A percentile compares a stretch with the other conserved stretches of the same genome.
phyloP scores from a whole-genome alignment of 2,113 vertebrate species.

The Sus scrofa region T2T-Sscrofa CM000823.6:40922501-40923000 shows the following conservation, averaged over 20 bases:
- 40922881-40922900: not conserved
- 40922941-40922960: slow-evolving; percentile 32
- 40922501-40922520: not conserved
- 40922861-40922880: slow-evolving; percentile 3
- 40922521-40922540: not conserved
- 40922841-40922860: slow-evolving; percentile 46
- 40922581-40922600: not conserved
- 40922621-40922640: not conserved
- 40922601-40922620: slow-evolving; percentile 23
- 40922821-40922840: slow-evolving; percentile 5
- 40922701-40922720: not conserved
- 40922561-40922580: not conserved
- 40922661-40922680: slow-evolving; percentile 50
- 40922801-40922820: not conserved
- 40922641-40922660: slow-evolving; percentile 23
- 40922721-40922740: slow-evolving; percentile 22
- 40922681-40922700: slow-evolving; percentile 36
- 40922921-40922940: slow-evolving; percentile 8
- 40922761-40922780: not conserved
- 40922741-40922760: slow-evolving; percentile 12
- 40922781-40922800: not conserved
- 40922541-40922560: not conserved
- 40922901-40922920: slow-evolving; percentile 7
- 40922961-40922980: not conserved
- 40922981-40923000: not conserved